These are phyloP conservation scores for Apis laboriosa DNA, from an alignment of 1,140 invertebrate species.

Conservation along the genomic window DNA sequence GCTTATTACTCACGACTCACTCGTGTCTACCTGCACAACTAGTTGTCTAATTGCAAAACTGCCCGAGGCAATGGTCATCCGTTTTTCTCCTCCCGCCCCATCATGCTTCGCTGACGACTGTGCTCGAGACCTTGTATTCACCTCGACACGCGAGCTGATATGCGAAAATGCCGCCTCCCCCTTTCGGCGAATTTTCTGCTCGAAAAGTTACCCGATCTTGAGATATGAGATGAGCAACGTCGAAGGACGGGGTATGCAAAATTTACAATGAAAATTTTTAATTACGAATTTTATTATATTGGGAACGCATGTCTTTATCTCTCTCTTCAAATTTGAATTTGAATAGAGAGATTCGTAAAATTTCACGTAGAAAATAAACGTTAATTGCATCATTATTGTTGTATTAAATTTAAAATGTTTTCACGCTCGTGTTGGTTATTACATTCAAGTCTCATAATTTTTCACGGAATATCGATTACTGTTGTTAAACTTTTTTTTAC, in stretches of 20 bases:
- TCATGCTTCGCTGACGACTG: neutral
- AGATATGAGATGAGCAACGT: neutral
- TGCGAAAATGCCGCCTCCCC: neutral
- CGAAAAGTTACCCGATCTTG: neutral
- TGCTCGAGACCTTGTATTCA: neutral
- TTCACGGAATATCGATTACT: no score
- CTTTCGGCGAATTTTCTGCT: neutral
- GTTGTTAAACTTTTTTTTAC: no score
- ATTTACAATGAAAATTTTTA: neutral
- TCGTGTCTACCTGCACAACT: neutral
- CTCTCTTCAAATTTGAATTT: no score
- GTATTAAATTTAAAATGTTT: no score
- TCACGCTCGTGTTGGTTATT: no score
- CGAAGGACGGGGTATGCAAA: neutral
- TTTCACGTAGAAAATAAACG: no score
- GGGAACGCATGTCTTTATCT: no score
- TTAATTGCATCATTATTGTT: no score
- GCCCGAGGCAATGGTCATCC: constrained; percentile 35
- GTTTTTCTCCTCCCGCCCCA: neutral
- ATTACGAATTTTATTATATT: no score
- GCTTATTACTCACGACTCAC: neutral
- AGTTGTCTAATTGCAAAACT: constrained; percentile 35
- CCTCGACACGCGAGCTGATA: neutral
- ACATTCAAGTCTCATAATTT: no score
- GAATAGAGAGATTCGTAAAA: no score